phyloP scores from a whole-genome alignment of 2,797 vertebrate genomes.

The Bradypodion pumilum region DNA sequence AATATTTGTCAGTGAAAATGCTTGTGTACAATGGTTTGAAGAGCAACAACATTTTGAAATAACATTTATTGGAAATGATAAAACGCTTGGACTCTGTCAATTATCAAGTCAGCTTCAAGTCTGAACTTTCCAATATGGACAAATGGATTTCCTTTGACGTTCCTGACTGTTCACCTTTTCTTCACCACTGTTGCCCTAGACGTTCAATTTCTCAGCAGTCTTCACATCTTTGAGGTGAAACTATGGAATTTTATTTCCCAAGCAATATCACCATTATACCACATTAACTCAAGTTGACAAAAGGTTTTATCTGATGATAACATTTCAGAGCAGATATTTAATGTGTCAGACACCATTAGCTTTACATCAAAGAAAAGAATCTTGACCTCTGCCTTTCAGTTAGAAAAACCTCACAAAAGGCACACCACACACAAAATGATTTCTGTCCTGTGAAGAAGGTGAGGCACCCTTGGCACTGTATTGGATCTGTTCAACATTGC shows the following conservation, averaged over 20 bases:
- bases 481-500: constrained; percentile 6
- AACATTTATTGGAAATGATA: not conserved
- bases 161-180: not conserved
- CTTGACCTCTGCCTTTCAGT: constrained; percentile 39
- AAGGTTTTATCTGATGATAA: constrained; percentile 57
- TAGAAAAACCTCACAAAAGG: constrained; percentile 25
- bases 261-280: constrained; percentile 26
- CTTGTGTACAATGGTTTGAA: not conserved
- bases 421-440: not conserved
- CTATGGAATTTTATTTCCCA: constrained; percentile 33
- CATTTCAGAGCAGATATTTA: constrained; percentile 54
- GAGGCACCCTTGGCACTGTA: not conserved
- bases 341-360: constrained; percentile 53
- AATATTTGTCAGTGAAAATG: not conserved
- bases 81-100: not conserved
- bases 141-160: not conserved
- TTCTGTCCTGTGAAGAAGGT: not conserved
- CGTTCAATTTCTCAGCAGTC: constrained; percentile 20
- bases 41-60: not conserved
- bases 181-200: not conserved
- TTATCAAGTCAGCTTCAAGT: not conserved
- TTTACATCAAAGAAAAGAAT: constrained; percentile 37
- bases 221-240: constrained; percentile 16
- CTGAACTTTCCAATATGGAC: not conserved
- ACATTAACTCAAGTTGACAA: constrained; percentile 61